Evolutionary conservation across 2,888 invertebrate species (phyloP), one percentile per base, ranked within the genome.

Genomic region (Melangyna quadrimaculata): DNA sequence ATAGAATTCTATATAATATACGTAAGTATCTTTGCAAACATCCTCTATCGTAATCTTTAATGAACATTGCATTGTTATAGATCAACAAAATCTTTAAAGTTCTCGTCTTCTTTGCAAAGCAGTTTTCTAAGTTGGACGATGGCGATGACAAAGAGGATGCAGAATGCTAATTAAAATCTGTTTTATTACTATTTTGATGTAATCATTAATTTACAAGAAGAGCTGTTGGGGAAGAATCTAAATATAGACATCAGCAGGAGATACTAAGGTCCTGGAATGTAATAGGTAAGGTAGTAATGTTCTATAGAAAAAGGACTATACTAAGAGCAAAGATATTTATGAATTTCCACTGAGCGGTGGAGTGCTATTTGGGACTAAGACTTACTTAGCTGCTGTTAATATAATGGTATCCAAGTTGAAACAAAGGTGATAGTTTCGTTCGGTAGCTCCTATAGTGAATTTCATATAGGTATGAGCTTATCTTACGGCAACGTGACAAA

Each of bases 41-140:
- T 77, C 78, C 32, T 55, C 53, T 53, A 17, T 43, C 8, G 45
- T 32, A 63, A 45, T 57, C 35, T n/a, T n/a, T n/a, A n/a, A 37
- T 65, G 48, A 57, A 22, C n/a, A 53, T 29, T 78, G 59, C 67
- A 72, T 67, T 79, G 73, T 51, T 51, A 57, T 43, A 65, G 27
- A 57, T 78, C 35, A 55, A 63, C 19, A 63, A 10, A 55, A 63
- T 27, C 32, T 17, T 43, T 43, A 35, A 10, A 27, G 22, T 45
- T 67, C 5, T 29, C 37, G 6, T 59, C 57, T 40, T 24, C 29
- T 40, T 37, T 27, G 22, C 10, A 67, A 43, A 65, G 55, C 24
- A 32, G 29, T 48, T 29, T 48, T 22, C 17, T 37, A 29, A 10
- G 6, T 63, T 17, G 19, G 43, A 59, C 45, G 29, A 24, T n/a